phyloP scores from a whole-genome alignment of 2,797 vertebrate genomes.

The Percopsis omiscomaycus region DNA sequence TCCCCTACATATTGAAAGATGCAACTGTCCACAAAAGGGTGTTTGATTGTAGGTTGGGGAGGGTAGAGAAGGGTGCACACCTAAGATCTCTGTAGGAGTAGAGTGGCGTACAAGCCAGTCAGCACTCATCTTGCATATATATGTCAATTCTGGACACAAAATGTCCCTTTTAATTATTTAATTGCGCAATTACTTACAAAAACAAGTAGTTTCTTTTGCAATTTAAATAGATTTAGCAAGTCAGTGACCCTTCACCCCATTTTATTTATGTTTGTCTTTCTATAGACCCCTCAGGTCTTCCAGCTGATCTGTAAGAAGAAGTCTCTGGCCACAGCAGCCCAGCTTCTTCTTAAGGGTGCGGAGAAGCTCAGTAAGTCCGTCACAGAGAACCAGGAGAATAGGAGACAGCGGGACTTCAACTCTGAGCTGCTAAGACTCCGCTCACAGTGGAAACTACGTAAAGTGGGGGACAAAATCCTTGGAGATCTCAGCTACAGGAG shows the following conservation, averaged over 20 bases:
- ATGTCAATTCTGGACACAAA: no score
- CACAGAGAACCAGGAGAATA: constrained; percentile 92
- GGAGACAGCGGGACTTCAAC: constrained; percentile 95
- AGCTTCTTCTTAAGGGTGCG: constrained; percentile 91
- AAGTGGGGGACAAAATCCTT: constrained; percentile 97
- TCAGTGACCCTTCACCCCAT: neutral
- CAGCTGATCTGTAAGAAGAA: constrained; percentile 97
- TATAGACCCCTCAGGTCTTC: constrained; percentile 90
- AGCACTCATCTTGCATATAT: no score
- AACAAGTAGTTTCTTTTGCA: no score
- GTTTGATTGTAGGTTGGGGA: no score
- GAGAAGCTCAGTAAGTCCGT: constrained; percentile 94
- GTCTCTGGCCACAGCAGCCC: constrained; percentile 90
- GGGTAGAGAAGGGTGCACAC: no score
- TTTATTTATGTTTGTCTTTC: neutral
- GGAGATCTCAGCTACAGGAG: constrained; percentile 97
- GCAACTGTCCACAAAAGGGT: no score
- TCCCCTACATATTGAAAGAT: no score
- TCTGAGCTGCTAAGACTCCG: constrained; percentile 90
- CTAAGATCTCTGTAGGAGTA: no score
- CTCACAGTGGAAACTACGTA: constrained; percentile 97
- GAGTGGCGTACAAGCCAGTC: no score
- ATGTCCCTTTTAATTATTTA: no score
- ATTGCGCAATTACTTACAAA: no score
- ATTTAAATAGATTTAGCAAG: no score